phyloP scores from a whole-genome alignment of 2,888 invertebrate species.

The Volucella bombylans region DNA sequence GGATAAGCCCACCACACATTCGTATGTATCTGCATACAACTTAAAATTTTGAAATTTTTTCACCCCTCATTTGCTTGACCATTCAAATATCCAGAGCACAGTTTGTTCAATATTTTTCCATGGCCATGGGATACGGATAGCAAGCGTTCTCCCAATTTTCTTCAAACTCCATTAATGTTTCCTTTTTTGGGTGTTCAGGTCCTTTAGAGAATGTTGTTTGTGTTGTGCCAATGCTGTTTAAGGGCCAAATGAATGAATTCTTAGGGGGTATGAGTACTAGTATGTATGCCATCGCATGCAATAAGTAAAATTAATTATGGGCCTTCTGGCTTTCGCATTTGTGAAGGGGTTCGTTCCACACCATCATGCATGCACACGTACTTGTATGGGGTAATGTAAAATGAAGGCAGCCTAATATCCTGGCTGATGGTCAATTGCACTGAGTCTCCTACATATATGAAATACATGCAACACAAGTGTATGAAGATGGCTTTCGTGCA shows the following conservation, averaged over 20 bases:
- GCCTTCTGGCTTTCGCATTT: conserved; percentile 75
- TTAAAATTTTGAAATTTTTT: conserved; percentile 8
- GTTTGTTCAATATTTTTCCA: conserved; percentile 32
- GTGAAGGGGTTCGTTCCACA: conserved; percentile 47
- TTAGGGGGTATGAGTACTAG: conserved; percentile 26
- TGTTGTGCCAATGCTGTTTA: conserved; percentile 48
- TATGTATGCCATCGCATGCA: conserved; percentile 77
- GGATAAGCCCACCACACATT: conserved; percentile 15
- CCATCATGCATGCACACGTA: conserved; percentile 55
- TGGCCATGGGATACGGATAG: conserved; percentile 23
- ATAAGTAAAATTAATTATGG: conserved; percentile 80
- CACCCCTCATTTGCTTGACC: conserved; percentile 61
- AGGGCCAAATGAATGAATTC: conserved; percentile 60
- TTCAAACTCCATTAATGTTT: conserved; percentile 65
- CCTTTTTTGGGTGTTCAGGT: conserved; percentile 19
- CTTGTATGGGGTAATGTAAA: background rate
- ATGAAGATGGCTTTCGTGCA: conserved; percentile 40
- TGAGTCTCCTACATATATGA: conserved; percentile 28
- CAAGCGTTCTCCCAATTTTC: conserved; percentile 64
- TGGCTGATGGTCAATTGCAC: conserved; percentile 69
- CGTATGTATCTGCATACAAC: background rate
- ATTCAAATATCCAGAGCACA: conserved; percentile 44
- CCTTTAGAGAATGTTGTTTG: conserved; percentile 54
- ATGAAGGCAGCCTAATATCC: conserved; percentile 61
- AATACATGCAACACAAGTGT: conserved; percentile 22